Base-by-base conservation (phyloP, 2,113 vertebrate species). In the Fulica atra region DNA sequence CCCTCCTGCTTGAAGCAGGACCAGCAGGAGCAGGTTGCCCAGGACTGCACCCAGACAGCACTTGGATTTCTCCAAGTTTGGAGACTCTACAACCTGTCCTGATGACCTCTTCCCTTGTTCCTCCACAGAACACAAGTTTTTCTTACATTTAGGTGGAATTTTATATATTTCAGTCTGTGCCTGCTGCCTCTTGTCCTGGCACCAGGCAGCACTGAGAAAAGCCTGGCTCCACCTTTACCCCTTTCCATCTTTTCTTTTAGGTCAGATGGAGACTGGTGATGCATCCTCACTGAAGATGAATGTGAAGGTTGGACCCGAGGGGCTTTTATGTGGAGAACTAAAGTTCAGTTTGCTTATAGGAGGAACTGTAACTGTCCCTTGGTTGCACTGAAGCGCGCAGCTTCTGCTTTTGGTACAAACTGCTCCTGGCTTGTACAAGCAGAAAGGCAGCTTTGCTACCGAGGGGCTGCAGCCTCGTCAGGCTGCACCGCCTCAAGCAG, bases 391-490 rank as follows among this genome's bases (percentile, higher is more conserved):
- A 54, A 77, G 38, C 2, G 4, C 59, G 12, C 2, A 1, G 46
- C 59, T 78, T 82, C 69, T 73, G 33, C 42, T 91, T 80, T 71
- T 35, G 42, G 35, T 48, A 4, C 10, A 4, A 15, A 29, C 9
- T 36, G 35, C 54, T 3, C 4, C 38, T 48, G 23, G n/a, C n/a
- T 48, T 1, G 1, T 15, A 2, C 9, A 26, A 73, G 36, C 1
- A 1, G 61, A 48, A 64, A 64, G 36, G 56, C 31, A 40, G 66
- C 31, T 79, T 51, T 57, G 60, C 48, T 61, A 19, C 60, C 0
- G 0, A 72, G 18, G 29, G 10, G 53, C 70, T 71, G 51, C 19
- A 26, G 15, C 13, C 21, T 79, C 4, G 1, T 21, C 12, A 53
- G 60, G 28, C 42, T 84, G 54, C 46, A 1, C 8, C 44, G 81